phyloP scores from a whole-genome alignment of 2,888 invertebrate genomes.

The Cephalotes varians region DNA sequence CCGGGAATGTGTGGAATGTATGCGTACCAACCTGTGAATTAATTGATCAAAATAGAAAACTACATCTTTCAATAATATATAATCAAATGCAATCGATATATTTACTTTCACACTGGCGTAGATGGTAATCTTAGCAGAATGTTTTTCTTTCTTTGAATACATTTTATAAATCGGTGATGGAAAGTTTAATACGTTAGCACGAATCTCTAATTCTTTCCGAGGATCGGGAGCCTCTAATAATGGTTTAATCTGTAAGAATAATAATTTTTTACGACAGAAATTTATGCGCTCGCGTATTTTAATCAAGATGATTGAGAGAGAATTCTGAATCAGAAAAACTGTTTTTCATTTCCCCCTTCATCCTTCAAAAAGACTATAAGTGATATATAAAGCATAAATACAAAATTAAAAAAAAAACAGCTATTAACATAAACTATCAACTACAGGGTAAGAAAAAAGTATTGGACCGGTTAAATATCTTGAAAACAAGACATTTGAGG shows the following conservation, averaged over 20 bases:
- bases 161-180: slow-evolving; percentile 69
- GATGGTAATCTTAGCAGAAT: slow-evolving; percentile 11
- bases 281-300: neutral
- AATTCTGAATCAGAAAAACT: neutral
- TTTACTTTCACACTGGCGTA: slow-evolving; percentile 37
- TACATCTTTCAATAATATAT: neutral
- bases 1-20: slow-evolving; percentile 84
- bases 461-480: too few relatives aligned
- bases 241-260: slow-evolving; percentile 25
- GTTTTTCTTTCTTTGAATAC: slow-evolving; percentile 49
- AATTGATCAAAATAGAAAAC: neutral
- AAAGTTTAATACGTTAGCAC: slow-evolving; percentile 55
- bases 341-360: neutral
- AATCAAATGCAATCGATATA: neutral
- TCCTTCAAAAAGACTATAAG: neutral
- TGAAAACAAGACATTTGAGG: too few relatives aligned
- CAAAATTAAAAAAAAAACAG: neutral
- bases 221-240: slow-evolving; percentile 55
- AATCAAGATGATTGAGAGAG: neutral
- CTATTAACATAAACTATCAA: neutral
- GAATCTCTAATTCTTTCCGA: slow-evolving; percentile 56
- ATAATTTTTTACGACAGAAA: neutral
- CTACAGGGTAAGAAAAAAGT: too few relatives aligned
- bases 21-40: slow-evolving; percentile 58
- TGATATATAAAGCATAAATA: neutral